Evolutionary conservation across 2,113 vertebrate species (phyloP).

Genomic region (Elgaria multicarinata): DNA sequence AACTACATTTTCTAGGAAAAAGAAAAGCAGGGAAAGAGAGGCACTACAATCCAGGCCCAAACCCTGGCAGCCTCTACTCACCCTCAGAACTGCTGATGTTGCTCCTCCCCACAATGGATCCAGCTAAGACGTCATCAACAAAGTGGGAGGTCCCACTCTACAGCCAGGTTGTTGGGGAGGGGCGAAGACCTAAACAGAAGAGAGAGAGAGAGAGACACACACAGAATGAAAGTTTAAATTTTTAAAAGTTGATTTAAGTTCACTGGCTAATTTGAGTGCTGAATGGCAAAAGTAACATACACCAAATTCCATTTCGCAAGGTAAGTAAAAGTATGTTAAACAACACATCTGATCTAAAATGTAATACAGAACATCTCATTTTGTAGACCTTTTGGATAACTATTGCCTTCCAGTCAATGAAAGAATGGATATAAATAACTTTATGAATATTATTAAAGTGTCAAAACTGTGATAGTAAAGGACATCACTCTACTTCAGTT

Average conservation of each 20-base stretch:
- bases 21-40: conserved; percentile 45
- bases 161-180: conserved; percentile 46
- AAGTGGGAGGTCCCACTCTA: conserved; percentile 66
- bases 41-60: conserved; percentile 33
- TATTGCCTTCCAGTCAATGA: not conserved
- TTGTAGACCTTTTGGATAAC: not conserved
- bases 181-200: conserved; percentile 62
- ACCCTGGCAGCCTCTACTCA: conserved; percentile 67
- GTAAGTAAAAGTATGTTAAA: not conserved
- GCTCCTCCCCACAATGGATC: conserved; percentile 57
- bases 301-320: not conserved
- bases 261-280: not conserved
- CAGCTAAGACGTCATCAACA: conserved; percentile 58
- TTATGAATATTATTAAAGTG: not conserved
- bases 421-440: not conserved
- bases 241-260: conserved; percentile 29
- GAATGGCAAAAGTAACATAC: conserved; percentile 31
- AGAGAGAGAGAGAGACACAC: conserved; percentile 43
- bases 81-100: conserved; percentile 49
- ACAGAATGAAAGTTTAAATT: conserved; percentile 49
- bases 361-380: not conserved
- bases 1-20: conserved; percentile 14
- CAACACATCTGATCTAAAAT: not conserved
- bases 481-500: not conserved
- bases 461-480: not conserved